Evolutionary conservation across 2,113 vertebrate genomes (phyloP).

Genomic region (Seriola rivoliana): DNA sequence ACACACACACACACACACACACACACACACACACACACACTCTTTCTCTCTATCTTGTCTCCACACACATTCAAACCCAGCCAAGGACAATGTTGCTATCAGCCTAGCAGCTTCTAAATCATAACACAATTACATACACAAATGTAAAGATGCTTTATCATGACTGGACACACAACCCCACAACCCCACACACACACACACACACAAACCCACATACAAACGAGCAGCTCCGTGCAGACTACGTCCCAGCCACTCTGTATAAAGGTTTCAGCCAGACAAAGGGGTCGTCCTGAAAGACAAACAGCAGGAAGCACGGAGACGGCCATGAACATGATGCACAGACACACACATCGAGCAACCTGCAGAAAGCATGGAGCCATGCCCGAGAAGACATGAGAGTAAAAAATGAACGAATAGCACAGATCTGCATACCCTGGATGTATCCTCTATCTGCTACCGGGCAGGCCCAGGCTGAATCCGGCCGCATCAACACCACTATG

Average conservation of each 20-base stretch:
- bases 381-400: background rate
- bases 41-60: constrained; percentile 29
- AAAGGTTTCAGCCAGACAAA: constrained; percentile 68
- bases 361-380: background rate
- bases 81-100: constrained; percentile 73
- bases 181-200: constrained; percentile 37
- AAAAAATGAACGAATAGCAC: constrained; percentile 60
- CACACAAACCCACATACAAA: constrained; percentile 32
- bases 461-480: constrained; percentile 70
- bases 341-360: constrained; percentile 1
- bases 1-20: constrained; percentile 15
- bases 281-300: constrained; percentile 66
- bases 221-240: constrained; percentile 47
- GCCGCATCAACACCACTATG: constrained; percentile 55
- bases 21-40: constrained; percentile 15
- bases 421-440: constrained; percentile 83
- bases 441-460: constrained; percentile 66
- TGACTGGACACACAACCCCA: constrained; percentile 47
- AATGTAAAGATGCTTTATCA: constrained; percentile 52
- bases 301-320: constrained; percentile 57
- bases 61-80: constrained; percentile 49
- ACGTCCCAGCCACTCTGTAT: constrained; percentile 66
- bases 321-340: constrained; percentile 51
- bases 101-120: constrained; percentile 69
- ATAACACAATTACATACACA: constrained; percentile 54